Evolutionary conservation across 2,888 invertebrate species (phyloP).

Genomic region (Megalurothrips usitatus): DNA sequence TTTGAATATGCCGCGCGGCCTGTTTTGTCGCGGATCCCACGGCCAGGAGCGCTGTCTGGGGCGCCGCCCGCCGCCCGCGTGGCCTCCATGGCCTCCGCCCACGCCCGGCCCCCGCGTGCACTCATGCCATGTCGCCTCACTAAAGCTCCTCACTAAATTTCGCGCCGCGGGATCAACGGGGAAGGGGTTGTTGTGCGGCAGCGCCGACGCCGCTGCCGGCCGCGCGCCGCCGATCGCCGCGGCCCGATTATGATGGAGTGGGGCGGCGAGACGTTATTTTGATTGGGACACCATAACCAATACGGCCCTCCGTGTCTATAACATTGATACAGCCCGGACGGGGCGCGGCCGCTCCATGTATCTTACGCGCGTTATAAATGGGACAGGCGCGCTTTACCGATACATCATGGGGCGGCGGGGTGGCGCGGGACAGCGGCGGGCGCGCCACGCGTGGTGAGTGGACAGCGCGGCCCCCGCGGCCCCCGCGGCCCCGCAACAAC

Average conservation of each 20-base stretch:
- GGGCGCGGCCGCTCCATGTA: background rate
- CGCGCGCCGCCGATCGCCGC: too few species aligned
- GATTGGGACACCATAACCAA: slow-evolving; percentile 4
- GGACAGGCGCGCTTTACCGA: background rate
- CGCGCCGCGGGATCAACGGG: background rate
- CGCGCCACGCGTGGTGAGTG: background rate
- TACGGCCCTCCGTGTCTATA: slow-evolving; percentile 4
- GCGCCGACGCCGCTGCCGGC: too few species aligned
- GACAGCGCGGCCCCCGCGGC: too few species aligned
- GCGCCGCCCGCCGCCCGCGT: too few species aligned
- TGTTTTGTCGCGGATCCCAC: too few species aligned
- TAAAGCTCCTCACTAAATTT: background rate
- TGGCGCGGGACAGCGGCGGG: background rate
- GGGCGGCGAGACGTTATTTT: background rate
- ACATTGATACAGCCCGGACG: background rate
- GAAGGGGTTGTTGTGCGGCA: too few species aligned
- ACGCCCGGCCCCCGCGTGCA: too few species aligned
- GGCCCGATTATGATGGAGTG: background rate
- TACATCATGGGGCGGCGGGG: background rate
- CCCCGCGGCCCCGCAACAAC: too few species aligned
- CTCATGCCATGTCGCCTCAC: too few species aligned
- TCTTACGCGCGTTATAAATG: background rate
- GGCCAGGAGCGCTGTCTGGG: too few species aligned
- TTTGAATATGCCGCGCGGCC: too few species aligned
- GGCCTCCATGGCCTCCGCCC: too few species aligned